Evolutionary conservation across 2,888 invertebrate genomes (phyloP).

Genomic region (Plutella xylostella): DNA sequence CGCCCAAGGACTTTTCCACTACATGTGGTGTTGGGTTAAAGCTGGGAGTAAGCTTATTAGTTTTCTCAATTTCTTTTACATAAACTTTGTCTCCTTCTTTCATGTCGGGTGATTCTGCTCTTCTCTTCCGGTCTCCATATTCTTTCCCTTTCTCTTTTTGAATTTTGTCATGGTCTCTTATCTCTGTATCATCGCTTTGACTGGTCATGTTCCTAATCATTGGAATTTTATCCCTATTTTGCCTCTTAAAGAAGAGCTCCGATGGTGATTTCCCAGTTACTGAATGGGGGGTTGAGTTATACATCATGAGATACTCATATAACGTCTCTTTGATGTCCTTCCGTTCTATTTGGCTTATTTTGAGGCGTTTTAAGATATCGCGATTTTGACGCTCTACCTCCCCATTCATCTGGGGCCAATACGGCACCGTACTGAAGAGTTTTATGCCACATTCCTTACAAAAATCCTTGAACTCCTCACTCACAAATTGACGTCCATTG

Average conservation of each 20-base stretch:
- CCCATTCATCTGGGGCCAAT: no score
- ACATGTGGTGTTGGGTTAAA: constrained; percentile 13
- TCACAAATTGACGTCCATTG: no score
- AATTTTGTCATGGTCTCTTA: constrained; percentile 14
- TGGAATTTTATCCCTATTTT: constrained; percentile 24
- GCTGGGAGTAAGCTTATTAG: constrained; percentile 9
- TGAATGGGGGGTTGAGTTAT: no score
- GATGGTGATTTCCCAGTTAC: no score
- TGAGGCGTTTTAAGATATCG: no score
- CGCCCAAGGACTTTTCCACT: constrained; percentile 6
- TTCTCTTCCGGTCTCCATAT: constrained; percentile 15
- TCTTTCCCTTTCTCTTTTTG: constrained; percentile 17
- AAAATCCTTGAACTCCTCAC: no score
- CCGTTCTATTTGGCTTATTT: no score
- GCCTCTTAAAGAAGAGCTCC: constrained; percentile 19
- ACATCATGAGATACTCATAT: no score
- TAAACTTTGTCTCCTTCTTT: constrained; percentile 13
- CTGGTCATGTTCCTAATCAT: constrained; percentile 7
- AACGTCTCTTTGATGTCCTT: no score
- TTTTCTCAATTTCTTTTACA: constrained; percentile 11
- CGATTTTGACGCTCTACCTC: no score
- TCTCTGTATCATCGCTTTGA: constrained; percentile 8
- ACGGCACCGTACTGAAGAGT: no score
- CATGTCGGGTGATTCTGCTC: constrained; percentile 9
- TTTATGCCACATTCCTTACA: no score